Conservation (phyloP, 2,888 invertebrate species). For the Epiblema foenella region DNA sequence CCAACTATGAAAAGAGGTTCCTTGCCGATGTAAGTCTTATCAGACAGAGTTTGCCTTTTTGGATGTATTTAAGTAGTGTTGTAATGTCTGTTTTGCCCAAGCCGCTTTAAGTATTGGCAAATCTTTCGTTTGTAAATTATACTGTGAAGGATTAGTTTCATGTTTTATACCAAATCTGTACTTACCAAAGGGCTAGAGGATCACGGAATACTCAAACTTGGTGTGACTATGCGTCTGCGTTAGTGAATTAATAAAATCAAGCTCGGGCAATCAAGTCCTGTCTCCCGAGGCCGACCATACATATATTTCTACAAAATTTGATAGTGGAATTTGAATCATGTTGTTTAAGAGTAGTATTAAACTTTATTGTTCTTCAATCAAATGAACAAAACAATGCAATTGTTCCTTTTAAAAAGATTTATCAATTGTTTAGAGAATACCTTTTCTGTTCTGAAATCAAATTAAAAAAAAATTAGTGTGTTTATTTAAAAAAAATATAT, state of each 20-base stretch:
- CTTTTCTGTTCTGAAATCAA: neutral
- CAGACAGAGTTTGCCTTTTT: slow-evolving; percentile 13
- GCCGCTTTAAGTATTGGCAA: slow-evolving; percentile 19
- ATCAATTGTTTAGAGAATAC: neutral
- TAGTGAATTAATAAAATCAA: slow-evolving; percentile 6
- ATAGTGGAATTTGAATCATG: slow-evolving; percentile 16
- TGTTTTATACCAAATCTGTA: slow-evolving; percentile 37
- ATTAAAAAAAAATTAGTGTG: neutral
- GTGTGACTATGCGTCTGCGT: slow-evolving; percentile 9
- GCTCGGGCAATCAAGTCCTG: neutral
- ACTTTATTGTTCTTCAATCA: slow-evolving; percentile 1
- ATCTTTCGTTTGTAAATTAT: slow-evolving; percentile 19
- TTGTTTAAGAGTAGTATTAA: slow-evolving; percentile 11
- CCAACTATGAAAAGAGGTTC: slow-evolving; percentile 30
- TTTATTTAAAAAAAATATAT: neutral
- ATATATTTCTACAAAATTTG: slow-evolving; percentile 22
- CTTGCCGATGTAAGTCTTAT: slow-evolving; percentile 21
- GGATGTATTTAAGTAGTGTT: slow-evolving; percentile 22
- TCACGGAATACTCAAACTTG: slow-evolving; percentile 27
- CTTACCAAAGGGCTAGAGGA: slow-evolving; percentile 39
- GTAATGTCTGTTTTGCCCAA: slow-evolving; percentile 22
- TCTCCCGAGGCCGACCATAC: neutral
- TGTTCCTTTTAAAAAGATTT: neutral
- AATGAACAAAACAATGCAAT: slow-evolving; percentile 1
- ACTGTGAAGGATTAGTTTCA: slow-evolving; percentile 21